A percentile compares a stretch with the other conserved stretches of the same genome.
phyloP scores from a whole-genome alignment of 2,113 vertebrate species.

The Ammodytes dubius region DNA sequence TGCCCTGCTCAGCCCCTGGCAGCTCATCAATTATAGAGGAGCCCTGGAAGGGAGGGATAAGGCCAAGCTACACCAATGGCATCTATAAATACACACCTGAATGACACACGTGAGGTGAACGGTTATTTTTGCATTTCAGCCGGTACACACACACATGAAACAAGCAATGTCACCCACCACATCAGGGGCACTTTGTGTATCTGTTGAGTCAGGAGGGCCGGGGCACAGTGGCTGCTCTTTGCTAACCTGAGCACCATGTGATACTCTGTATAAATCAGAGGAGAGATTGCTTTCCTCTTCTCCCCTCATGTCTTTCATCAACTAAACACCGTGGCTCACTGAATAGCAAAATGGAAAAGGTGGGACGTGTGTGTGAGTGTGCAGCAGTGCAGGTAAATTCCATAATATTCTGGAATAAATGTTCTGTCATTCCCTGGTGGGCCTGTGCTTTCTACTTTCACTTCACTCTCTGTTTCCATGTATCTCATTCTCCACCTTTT shows the following conservation, averaged over 20 bases:
- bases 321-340: slow-evolving; percentile 34
- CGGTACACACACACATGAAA: slow-evolving; percentile 16
- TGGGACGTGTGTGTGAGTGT: slow-evolving; percentile 9
- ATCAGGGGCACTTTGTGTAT: slow-evolving; percentile 48
- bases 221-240: slow-evolving; percentile 18
- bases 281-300: slow-evolving; percentile 46
- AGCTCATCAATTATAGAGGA: slow-evolving; percentile 82
- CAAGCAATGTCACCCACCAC: slow-evolving; percentile 58
- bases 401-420: slow-evolving; percentile 20
- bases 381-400: background rate
- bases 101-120: slow-evolving; percentile 62
- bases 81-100: slow-evolving; percentile 81
- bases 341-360: slow-evolving; percentile 41
- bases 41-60: slow-evolving; percentile 60
- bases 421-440: slow-evolving; percentile 32
- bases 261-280: slow-evolving; percentile 61
- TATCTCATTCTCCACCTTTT: slow-evolving; percentile 10
- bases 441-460: slow-evolving; percentile 11
- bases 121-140: slow-evolving; percentile 69
- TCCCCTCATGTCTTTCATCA: slow-evolving; percentile 46
- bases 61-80: slow-evolving; percentile 63
- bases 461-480: slow-evolving; percentile 12
- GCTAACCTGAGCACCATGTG: slow-evolving; percentile 41
- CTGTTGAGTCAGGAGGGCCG: slow-evolving; percentile 51
- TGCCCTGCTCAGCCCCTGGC: slow-evolving; percentile 62